A percentile compares a stretch with the other conserved stretches of the same genome.
Evolutionary conservation across 1,140 invertebrate species (phyloP).

Genomic region (Camponotus vicinus): DNA sequence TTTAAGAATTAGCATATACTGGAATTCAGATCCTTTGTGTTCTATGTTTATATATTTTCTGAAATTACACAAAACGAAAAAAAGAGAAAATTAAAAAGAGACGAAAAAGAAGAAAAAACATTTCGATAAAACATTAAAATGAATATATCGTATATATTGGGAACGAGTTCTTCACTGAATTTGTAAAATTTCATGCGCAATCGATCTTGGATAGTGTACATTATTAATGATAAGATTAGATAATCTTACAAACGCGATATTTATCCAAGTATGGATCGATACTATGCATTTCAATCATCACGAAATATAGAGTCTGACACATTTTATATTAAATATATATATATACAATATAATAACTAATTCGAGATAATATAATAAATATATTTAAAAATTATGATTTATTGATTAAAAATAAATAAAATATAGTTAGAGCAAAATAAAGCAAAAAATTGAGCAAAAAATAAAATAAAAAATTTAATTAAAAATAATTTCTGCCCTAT

Average conservation of each 20-base stretch:
- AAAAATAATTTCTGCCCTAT: background rate
- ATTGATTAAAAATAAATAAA: background rate
- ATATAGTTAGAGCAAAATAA: background rate
- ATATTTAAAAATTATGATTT: background rate
- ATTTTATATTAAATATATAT: background rate
- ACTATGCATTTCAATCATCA: conserved; percentile 9
- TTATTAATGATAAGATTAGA: conserved; percentile 72
- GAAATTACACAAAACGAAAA: background rate
- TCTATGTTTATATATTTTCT: background rate
- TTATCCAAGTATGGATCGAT: conserved; percentile 69
- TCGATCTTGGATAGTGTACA: background rate
- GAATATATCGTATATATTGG: background rate
- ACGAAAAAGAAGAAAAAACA: too few relatives aligned
- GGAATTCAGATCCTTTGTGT: background rate
- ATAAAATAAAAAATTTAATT: background rate
- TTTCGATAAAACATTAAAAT: background rate
- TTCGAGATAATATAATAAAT: background rate
- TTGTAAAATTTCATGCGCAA: conserved; percentile 2
- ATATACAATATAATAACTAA: background rate
- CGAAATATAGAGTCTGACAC: background rate
- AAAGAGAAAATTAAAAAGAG: background rate
- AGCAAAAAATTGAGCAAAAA: background rate
- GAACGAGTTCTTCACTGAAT: background rate
- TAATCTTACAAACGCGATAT: conserved; percentile 61
- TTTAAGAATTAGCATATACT: background rate